Conservation (phyloP, 2,888 invertebrate species). For the Hemistola chrysoprasaria region DNA sequence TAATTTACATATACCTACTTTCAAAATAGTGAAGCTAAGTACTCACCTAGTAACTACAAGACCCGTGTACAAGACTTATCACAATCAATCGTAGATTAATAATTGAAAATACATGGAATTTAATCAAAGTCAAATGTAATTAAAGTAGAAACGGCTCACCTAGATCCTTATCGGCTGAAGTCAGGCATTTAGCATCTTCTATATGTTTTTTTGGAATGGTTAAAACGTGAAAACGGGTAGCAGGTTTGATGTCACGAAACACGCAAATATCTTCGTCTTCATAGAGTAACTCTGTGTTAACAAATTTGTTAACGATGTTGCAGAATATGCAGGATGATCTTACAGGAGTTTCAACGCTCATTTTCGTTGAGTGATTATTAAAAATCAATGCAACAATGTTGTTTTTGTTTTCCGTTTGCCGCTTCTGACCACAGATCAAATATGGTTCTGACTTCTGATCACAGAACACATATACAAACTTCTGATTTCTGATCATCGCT, state of each 20-base stretch:
- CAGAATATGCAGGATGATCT: constrained; percentile 86
- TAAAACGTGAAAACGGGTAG: constrained; percentile 89
- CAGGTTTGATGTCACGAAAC: constrained; percentile 93
- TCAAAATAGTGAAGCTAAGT: too few species aligned
- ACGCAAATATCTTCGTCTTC: constrained; percentile 90
- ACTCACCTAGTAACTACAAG: too few species aligned
- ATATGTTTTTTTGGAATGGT: constrained; percentile 91
- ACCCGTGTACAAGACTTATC: too few species aligned
- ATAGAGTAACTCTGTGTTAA: constrained; percentile 83
- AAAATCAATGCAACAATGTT: too few species aligned
- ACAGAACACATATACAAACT: too few species aligned
- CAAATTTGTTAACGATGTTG: constrained; percentile 85
- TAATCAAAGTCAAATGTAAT: not conserved
- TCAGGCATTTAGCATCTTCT: constrained; percentile 86
- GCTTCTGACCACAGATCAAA: too few species aligned
- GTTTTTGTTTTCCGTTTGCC: too few species aligned
- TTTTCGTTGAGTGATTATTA: constrained; percentile 25
- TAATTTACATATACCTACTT: too few species aligned
- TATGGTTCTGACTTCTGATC: too few species aligned
- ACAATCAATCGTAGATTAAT: not conserved
- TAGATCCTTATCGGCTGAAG: constrained; percentile 84
- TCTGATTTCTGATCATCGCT: too few species aligned
- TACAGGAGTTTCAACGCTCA: constrained; percentile 35
- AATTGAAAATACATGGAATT: too few species aligned
- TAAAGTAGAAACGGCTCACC: constrained; percentile 77